Evolutionary conservation across 2,113 vertebrate species (phyloP).

Genomic region (Platanista minor): DNA sequence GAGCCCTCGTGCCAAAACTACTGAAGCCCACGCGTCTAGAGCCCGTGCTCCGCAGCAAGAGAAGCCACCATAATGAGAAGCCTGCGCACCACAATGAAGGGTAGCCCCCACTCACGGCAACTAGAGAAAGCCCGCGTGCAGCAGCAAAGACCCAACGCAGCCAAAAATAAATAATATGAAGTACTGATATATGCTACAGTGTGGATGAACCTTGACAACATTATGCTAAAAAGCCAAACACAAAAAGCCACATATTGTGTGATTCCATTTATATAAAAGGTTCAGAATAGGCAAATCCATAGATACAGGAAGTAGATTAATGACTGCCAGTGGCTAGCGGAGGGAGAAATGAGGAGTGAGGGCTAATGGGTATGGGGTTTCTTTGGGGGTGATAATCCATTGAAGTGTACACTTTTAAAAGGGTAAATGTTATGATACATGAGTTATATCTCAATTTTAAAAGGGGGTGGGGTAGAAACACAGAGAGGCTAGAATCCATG

Average conservation of each 20-base stretch:
- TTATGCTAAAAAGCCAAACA: neutral
- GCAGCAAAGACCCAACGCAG: no score
- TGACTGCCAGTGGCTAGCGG: neutral
- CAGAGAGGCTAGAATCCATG: neutral
- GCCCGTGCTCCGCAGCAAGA: no score
- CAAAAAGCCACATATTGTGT: neutral
- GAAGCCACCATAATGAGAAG: no score
- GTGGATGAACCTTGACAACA: neutral
- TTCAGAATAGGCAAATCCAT: neutral
- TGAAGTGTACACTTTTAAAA: neutral
- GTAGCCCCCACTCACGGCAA: no score
- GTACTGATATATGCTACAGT: neutral
- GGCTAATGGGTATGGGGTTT: neutral
- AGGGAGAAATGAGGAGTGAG: neutral
- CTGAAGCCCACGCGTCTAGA: no score
- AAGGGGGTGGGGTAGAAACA: neutral
- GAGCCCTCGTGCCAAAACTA: no score
- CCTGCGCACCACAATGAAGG: no score
- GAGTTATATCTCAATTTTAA: neutral
- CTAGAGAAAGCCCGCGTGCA: no score
- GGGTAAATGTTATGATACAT: neutral
- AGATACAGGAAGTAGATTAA: neutral
- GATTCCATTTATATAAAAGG: constrained; percentile 2
- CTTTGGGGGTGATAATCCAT: neutral
- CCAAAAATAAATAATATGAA: neutral